Conservation (phyloP, 2,888 invertebrate genomes). For the Leuctra nigra region DNA sequence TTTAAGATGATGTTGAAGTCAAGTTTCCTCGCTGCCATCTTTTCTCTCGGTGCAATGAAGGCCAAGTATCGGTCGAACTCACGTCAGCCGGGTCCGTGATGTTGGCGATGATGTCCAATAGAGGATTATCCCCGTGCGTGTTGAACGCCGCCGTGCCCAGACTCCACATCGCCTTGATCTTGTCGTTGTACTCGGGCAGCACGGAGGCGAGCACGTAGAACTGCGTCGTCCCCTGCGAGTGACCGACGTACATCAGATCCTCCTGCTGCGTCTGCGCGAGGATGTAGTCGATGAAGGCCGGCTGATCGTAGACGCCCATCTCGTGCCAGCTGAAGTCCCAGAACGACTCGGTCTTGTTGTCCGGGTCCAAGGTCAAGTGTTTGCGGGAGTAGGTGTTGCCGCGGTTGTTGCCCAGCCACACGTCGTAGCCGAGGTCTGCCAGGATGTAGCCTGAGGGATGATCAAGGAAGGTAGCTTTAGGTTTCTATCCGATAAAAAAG, state of each 20-base stretch:
- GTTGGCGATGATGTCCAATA: slow-evolving; percentile 3
- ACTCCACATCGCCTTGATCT: slow-evolving; percentile 26
- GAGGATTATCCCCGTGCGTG: slow-evolving; percentile 4
- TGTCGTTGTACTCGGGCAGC: slow-evolving; percentile 30
- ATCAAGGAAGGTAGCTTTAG: too few species aligned
- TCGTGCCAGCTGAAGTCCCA: slow-evolving; percentile 79
- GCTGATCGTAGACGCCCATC: slow-evolving; percentile 70
- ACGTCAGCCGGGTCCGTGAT: neutral
- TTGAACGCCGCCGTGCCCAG: slow-evolving; percentile 30
- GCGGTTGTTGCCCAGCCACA: slow-evolving; percentile 76
- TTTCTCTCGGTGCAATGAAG: too few species aligned
- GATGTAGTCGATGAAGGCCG: slow-evolving; percentile 72
- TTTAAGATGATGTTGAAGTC: too few species aligned
- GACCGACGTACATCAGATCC: slow-evolving; percentile 68
- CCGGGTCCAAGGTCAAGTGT: slow-evolving; percentile 46
- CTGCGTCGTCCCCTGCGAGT: slow-evolving; percentile 50
- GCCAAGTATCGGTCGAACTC: too few species aligned
- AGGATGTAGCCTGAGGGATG: slow-evolving; percentile 43
- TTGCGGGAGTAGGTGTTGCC: slow-evolving; percentile 62
- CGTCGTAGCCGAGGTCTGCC: slow-evolving; percentile 62
- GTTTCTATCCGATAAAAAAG: too few species aligned
- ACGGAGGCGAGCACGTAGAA: slow-evolving; percentile 28
- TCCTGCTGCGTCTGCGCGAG: slow-evolving; percentile 48
- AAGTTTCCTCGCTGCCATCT: too few species aligned
- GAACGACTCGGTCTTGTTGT: slow-evolving; percentile 42